phyloP scores from a whole-genome alignment of 2,113 vertebrate species.

The Danionella cerebrum region DNA sequence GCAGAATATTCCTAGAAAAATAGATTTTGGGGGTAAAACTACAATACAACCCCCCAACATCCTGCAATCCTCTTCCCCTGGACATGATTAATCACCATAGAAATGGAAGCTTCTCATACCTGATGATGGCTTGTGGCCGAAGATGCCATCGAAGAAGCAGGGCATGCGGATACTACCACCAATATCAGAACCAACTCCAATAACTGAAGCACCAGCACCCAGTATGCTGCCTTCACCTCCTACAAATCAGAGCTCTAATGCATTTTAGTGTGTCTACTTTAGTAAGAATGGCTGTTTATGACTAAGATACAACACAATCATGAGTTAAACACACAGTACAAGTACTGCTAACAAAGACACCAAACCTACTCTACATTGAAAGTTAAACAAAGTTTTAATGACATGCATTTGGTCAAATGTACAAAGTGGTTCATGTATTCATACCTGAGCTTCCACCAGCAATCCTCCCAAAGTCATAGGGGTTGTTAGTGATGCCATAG shows the following conservation, averaged over 20 bases:
- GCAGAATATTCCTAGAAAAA: too few species aligned
- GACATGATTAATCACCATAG: neutral
- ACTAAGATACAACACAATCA: neutral
- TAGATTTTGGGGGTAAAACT: too few species aligned
- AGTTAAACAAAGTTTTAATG: too few species aligned
- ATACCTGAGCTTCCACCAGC: slow-evolving; percentile 84
- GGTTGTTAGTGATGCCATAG: slow-evolving; percentile 77
- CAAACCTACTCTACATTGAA: too few species aligned
- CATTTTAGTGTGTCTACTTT: neutral
- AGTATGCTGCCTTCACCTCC: slow-evolving; percentile 82
- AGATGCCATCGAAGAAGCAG: slow-evolving; percentile 82
- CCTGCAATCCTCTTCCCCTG: too few species aligned
- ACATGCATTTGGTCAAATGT: too few species aligned
- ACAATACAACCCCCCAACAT: neutral
- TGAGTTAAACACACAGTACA: too few species aligned
- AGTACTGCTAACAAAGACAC: too few species aligned
- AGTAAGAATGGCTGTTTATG: neutral
- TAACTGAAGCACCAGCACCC: slow-evolving; percentile 68
- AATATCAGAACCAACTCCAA: slow-evolving; percentile 81
- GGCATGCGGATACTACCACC: slow-evolving; percentile 88
- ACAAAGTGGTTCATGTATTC: neutral
- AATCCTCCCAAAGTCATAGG: slow-evolving; percentile 74
- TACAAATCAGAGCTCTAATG: slow-evolving; percentile 33
- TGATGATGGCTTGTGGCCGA: slow-evolving; percentile 81
- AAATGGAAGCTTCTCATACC: slow-evolving; percentile 51